Conservation (phyloP, 2,797 vertebrate genomes). For the Periophthalmus magnuspinnatus region DNA sequence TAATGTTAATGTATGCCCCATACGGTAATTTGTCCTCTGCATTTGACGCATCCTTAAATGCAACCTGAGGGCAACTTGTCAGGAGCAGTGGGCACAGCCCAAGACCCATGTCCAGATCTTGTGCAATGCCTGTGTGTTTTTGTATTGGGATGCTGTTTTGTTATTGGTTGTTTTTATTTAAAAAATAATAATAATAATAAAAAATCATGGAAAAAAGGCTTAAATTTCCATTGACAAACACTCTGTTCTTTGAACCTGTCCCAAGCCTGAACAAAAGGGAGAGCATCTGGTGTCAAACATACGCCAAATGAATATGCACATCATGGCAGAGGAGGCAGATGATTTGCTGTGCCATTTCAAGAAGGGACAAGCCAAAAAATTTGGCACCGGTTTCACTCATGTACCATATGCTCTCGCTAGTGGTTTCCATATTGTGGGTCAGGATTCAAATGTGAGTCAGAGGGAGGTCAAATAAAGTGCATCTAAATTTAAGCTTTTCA, state of each 20-base stretch:
- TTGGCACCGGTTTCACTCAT: not conserved
- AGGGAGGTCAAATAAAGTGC: constrained; percentile 3
- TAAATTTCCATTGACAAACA: not conserved
- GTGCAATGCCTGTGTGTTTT: not conserved
- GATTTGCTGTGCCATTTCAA: not conserved
- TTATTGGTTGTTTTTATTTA: not conserved
- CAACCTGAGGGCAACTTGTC: too few relatives aligned
- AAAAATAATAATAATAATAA: too few relatives aligned
- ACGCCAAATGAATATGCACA: constrained; percentile 6
- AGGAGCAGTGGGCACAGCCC: too few relatives aligned
- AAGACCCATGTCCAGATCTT: too few relatives aligned
- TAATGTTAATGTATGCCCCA: too few relatives aligned
- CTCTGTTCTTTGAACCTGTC: not conserved
- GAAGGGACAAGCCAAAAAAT: constrained; percentile 1
- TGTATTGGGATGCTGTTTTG: not conserved
- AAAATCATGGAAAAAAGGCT: not conserved
- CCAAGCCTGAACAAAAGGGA: constrained; percentile 5
- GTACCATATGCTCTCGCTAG: not conserved
- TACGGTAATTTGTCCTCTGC: too few relatives aligned
- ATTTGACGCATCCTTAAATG: too few relatives aligned
- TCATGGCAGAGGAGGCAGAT: constrained; percentile 1
- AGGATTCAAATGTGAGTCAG: constrained; percentile 5
- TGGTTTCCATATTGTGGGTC: not conserved
- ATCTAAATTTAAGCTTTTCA: not conserved
- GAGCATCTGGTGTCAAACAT: not conserved